Base-by-base conservation (phyloP, 1,140 invertebrate genomes). In the Tribolium castaneum region DNA sequence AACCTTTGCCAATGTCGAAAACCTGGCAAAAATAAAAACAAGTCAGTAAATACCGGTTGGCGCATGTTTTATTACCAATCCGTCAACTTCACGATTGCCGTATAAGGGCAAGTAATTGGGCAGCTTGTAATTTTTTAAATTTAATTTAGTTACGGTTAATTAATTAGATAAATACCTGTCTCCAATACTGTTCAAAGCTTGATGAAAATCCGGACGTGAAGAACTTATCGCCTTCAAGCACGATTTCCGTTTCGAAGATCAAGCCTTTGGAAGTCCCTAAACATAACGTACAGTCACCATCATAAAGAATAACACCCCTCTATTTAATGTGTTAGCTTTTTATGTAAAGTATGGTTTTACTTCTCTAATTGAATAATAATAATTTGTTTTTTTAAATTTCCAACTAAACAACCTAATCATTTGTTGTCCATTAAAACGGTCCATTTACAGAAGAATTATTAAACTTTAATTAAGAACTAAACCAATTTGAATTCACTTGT, bases 231-330 rank as follows among this genome's bases (percentile, higher is more conserved):
- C 93, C 94, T 39, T 94, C 93, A 16, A 92, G 88, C 25, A 91
- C 91, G 50, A 99, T 89, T 86, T 98, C 96, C 1, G 94, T 95
- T 86, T 98, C 97, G 87, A 97, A 93, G 80, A 99, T 94, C n/a
- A 96, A 86, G 14, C 97, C 97, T 85, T 94, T 95, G 10, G 94
- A 95, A 0, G 96, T 98, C 13, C 97, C 97, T 82, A n/a, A n/a
- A n/a, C n/a, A n/a, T n/a, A n/a, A n/a, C n/a, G n/a, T n/a, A n/a
- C n/a, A n/a, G n/a, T n/a, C n/a, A n/a, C n/a, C n/a, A n/a, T n/a
- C n/a, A n/a, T n/a, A n/a, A n/a, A n/a, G n/a, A n/a, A n/a, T n/a
- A n/a, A n/a, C n/a, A n/a, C n/a, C n/a, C n/a, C n/a, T n/a, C n/a
- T 19, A 19, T 19, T 19, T 19, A 19, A 19, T 19, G n/a, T n/a